Percentiles rank a stretch among this genome's conserved stretches.
Evolutionary conservation across 2,113 vertebrate species (phyloP).

Genomic region (Dipodomys stephensi): DNA sequence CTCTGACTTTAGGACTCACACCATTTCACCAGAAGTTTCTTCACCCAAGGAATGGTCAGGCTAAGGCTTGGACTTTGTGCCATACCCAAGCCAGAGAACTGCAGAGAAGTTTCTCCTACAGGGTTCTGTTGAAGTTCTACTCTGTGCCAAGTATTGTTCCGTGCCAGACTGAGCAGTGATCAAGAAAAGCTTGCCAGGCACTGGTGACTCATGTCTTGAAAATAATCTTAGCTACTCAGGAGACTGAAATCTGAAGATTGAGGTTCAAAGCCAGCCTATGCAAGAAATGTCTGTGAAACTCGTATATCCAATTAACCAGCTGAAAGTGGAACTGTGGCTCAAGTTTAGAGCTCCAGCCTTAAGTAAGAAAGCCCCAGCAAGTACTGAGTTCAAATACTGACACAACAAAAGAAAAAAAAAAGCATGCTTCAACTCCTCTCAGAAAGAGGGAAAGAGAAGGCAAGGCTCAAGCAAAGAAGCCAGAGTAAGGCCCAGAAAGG

Average conservation of each 20-base stretch:
- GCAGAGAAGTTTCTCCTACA: background rate
- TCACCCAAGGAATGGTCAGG: background rate
- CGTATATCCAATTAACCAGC: too few relatives aligned
- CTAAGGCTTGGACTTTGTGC: background rate
- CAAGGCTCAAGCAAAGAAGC: background rate
- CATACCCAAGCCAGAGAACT: background rate
- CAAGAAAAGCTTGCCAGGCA: background rate
- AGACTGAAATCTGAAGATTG: too few relatives aligned
- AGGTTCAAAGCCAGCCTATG: too few relatives aligned
- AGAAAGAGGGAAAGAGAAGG: background rate
- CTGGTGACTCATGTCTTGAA: too few relatives aligned
- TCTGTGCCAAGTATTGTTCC: background rate
- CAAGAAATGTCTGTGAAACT: too few relatives aligned
- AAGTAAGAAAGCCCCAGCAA: too few relatives aligned
- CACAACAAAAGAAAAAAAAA: background rate
- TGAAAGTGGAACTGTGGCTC: too few relatives aligned
- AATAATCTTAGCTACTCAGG: too few relatives aligned
- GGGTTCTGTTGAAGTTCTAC: background rate
- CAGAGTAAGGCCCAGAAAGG: background rate
- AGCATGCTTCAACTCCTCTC: background rate
- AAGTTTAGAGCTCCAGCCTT: too few relatives aligned
- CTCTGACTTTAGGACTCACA: background rate
- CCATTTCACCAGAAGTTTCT: background rate
- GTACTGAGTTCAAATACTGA: too few relatives aligned
- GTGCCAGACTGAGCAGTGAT: background rate